Evolutionary conservation across 2,113 vertebrate genomes (phyloP), one percentile per base, ranked within the genome.

Genomic region (Lutjanus erythropterus): DNA sequence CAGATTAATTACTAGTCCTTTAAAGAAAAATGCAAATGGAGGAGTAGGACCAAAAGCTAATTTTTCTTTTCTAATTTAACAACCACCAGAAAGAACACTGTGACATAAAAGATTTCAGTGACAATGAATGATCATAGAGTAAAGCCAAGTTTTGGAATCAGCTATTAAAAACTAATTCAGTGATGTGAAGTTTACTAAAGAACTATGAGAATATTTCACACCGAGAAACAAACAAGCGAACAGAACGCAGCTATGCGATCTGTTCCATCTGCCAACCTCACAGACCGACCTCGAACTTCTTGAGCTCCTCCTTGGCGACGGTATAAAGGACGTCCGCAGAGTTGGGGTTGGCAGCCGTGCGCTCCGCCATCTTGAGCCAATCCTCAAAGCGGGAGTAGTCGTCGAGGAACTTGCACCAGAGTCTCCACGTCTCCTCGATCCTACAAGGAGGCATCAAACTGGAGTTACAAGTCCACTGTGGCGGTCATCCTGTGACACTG

Each of bases 331-430:
- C 95, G 37, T 96, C 96, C 0, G 96, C 97, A 29, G 97, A 96
- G 84, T 96, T 95, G 0, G 98, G 97, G 82, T 83, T 95, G 75
- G 97, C 96, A 0, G 96, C 96, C 0, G 91, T 94, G 25, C 56
- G 84, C 93, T 99, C 98, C 0, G 96, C 95, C 0, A 92, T 70
- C 80, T 95, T 96, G 2, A 99, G 95, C 98, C 98, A 99, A 50
- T 96, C 96, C 84, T 99, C 97, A 31, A 99, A 98, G 60, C 93
- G 95, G 6, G 96, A 97, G 84, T 97, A 97, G 80, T 99, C 97
- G 0, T 98, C 96, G 58, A 97, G 92, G 92, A 99, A 98, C 84
- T 96, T 97, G 80, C 96, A 96, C 98, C 98, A 99, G 0, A 99
- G 91, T 18, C 94, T 94, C 97, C 96, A 98, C 0, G 98, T 99